phyloP scores from a whole-genome alignment of 2,113 vertebrate genomes.

The Rostratula benghalensis region DNA sequence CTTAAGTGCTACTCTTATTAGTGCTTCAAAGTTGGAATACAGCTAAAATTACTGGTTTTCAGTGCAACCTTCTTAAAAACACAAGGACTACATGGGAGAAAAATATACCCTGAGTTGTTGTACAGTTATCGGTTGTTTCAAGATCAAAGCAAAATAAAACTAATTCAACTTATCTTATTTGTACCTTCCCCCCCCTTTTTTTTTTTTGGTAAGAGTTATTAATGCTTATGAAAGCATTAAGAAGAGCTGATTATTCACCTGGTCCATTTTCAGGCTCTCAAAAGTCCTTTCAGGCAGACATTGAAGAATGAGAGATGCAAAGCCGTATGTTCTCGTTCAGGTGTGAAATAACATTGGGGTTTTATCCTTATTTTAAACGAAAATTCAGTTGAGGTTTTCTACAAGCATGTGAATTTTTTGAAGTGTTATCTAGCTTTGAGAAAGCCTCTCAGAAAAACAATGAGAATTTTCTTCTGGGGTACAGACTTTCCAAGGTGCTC shows the following conservation, averaged over 20 bases:
- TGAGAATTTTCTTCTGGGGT: not conserved
- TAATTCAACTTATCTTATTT: not conserved
- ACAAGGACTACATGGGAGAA: not conserved
- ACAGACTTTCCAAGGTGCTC: not conserved
- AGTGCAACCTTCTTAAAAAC: not conserved
- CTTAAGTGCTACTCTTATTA: not conserved
- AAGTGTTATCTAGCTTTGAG: not conserved
- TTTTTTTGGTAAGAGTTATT: too few species aligned
- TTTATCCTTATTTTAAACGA: not conserved
- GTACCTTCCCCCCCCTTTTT: too few species aligned
- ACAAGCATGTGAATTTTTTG: not conserved
- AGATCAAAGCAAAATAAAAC: not conserved
- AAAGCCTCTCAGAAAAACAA: not conserved
- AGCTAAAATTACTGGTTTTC: not conserved
- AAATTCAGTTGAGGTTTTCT: not conserved
- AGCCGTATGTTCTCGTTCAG: not conserved
- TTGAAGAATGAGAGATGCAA: not conserved
- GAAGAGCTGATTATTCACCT: not conserved
- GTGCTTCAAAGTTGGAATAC: not conserved
- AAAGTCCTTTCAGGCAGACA: accelerated
- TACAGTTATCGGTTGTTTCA: not conserved
- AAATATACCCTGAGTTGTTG: not conserved
- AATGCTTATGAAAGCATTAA: not conserved
- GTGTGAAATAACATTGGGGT: not conserved
- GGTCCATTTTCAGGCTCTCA: too few species aligned